Evolutionary conservation across 2,797 vertebrate species (phyloP), one percentile per base, ranked within the genome.

Genomic region (Momotus momota): DNA sequence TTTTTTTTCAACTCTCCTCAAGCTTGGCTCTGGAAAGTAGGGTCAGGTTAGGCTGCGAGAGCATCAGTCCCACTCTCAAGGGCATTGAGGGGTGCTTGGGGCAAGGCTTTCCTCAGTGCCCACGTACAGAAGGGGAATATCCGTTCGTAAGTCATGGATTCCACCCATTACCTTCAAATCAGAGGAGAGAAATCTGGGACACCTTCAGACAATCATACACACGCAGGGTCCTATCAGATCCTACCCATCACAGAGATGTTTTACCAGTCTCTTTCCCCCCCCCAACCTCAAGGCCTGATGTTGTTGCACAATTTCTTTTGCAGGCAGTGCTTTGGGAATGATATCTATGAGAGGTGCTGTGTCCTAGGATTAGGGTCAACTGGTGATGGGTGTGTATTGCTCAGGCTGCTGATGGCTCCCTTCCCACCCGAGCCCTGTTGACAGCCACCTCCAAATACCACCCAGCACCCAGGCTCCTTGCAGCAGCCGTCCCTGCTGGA

Each of bases 401-500:
- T 13, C 26, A 51, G 49, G 65, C 12, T 93, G 72, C 23, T 0
- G 0, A 17, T 49, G n/a, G 35, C 29, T 74, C n/a, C 55, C 57
- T 94, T 62, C 57, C 61, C 40, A 58, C 27, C 43, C 45, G 51
- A 14, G 4, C 8, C 33, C 55, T 33, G 13, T 12, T 0, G 3
- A 3, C 17, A 41, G 31, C 46, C 5, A 3, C 25, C 35, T 81
- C 89, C 12, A 15, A 46, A 22, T 35, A 54, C n/a, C 26, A 14
- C 25, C 41, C 74, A 83, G 77, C 41, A 40, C 31, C 40, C 10
- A 0, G 2, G n/a, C 45, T 74, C 62, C 0, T 0, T 22, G 66
- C 27, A 81, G 49, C 72, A 74, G 54, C 46, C 6, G 0, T 5
- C 40, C 80, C 70, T 72, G 78, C 87, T 82, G 1, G 0, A n/a